Evolutionary conservation across 2,113 vertebrate genomes (phyloP).

Genomic region (Zootoca vivipara): DNA sequence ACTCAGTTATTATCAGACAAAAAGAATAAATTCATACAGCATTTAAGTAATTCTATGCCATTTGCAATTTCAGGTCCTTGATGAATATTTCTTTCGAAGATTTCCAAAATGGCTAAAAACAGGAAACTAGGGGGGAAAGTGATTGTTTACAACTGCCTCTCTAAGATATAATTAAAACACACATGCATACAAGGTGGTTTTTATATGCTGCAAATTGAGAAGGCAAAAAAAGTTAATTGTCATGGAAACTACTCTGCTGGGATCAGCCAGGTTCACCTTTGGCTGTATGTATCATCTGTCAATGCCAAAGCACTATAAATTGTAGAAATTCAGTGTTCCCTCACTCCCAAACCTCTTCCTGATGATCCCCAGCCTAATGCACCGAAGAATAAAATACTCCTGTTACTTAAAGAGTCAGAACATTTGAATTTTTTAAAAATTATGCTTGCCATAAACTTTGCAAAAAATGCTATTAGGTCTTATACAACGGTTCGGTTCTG

Average conservation of each 20-base stretch:
- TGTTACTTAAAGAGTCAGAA: conserved; percentile 37
- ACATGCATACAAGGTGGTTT: conserved; percentile 49
- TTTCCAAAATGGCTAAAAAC: not conserved
- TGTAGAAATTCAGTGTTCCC: conserved; percentile 65
- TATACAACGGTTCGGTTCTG: not conserved
- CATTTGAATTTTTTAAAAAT: not conserved
- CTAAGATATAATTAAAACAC: conserved; percentile 49
- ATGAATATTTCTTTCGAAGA: not conserved
- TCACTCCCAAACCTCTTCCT: conserved; percentile 55
- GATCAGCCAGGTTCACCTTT: conserved; percentile 78
- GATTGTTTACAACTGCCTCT: conserved; percentile 16
- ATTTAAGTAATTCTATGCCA: conserved; percentile 8
- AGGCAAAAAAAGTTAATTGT: conserved; percentile 69
- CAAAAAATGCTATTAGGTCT: not conserved
- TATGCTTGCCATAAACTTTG: not conserved
- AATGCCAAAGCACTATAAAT: conserved; percentile 73
- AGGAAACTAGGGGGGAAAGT: not conserved
- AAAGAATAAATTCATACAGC: conserved; percentile 1
- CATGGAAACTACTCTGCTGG: conserved; percentile 75
- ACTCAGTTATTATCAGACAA: not conserved
- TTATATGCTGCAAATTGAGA: conserved; percentile 72
- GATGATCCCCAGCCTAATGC: conserved; percentile 5
- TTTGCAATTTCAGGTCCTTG: not conserved
- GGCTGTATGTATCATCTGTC: conserved; percentile 71
- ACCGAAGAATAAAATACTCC: conserved; percentile 43